Evolutionary conservation across 2,797 vertebrate species (phyloP).

Genomic region (Ptychadena robeensis): DNA sequence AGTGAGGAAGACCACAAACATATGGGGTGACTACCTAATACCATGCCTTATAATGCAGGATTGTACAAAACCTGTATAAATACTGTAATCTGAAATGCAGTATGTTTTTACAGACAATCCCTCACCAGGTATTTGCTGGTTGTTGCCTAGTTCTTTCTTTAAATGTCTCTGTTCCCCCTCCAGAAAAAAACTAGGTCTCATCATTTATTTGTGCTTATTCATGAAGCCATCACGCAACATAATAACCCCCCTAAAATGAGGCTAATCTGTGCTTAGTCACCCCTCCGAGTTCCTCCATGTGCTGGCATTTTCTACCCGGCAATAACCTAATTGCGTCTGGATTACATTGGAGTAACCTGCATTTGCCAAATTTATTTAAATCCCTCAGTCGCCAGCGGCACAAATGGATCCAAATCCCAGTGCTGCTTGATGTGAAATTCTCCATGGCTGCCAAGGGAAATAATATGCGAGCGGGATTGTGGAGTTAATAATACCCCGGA

Average conservation of each 20-base stretch:
- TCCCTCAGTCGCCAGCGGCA: conserved; percentile 33
- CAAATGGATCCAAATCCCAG: background rate
- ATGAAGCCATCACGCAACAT: too few species aligned
- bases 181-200: background rate
- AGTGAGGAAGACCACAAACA: too few species aligned
- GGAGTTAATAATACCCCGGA: conserved; percentile 15
- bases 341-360: conserved; percentile 12
- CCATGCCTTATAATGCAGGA: too few species aligned
- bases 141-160: too few species aligned
- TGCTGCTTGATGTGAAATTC: conserved; percentile 32
- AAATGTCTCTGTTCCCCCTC: too few species aligned
- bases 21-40: too few species aligned
- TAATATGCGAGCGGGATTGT: conserved; percentile 29
- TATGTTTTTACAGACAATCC: background rate
- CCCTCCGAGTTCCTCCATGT: background rate
- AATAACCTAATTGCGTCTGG: conserved; percentile 53
- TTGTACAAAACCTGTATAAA: too few species aligned
- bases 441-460: conserved; percentile 23
- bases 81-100: too few species aligned
- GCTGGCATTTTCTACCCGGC: conserved; percentile 30
- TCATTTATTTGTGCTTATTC: too few species aligned
- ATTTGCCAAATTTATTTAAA: conserved; percentile 55
- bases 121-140: background rate
- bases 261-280: conserved; percentile 38
- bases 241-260: conserved; percentile 4